Conservation (phyloP, 2,797 vertebrate genomes). For the Lerista edwardsae region DNA sequence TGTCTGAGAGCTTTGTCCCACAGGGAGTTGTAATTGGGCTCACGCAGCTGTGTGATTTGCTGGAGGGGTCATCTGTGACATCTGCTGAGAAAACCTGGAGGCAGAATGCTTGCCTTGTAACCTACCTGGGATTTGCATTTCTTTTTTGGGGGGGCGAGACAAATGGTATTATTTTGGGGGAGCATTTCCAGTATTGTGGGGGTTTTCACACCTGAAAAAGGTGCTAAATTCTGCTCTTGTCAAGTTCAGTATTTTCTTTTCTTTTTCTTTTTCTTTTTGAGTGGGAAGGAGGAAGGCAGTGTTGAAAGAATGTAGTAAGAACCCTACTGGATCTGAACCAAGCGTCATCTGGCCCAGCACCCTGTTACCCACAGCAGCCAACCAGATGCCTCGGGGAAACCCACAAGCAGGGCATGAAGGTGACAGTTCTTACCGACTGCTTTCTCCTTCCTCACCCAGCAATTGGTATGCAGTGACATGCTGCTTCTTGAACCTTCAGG, state of each 20-base stretch:
- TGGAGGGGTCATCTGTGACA: slow-evolving; percentile 66
- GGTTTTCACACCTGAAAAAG: neutral
- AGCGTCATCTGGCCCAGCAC: too few species aligned
- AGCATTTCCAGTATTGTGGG: neutral
- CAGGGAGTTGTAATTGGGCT: slow-evolving; percentile 64
- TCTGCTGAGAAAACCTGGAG: slow-evolving; percentile 70
- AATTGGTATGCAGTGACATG: too few species aligned
- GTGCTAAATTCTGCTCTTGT: neutral
- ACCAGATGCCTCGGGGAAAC: too few species aligned
- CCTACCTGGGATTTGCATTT: slow-evolving; percentile 43
- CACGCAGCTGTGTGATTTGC: slow-evolving; percentile 67
- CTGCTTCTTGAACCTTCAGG: too few species aligned
- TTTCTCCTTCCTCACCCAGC: too few species aligned
- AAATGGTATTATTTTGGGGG: neutral
- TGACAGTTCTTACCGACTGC: too few species aligned
- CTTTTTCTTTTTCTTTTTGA: too few species aligned
- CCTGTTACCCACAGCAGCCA: too few species aligned
- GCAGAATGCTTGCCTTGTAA: neutral
- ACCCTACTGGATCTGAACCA: neutral
- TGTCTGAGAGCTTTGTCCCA: slow-evolving; percentile 68
- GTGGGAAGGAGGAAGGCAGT: too few species aligned
- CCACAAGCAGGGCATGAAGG: too few species aligned
- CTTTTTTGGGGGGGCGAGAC: neutral
- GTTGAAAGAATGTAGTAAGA: neutral
- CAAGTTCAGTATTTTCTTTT: too few species aligned